Evolutionary conservation across 2,888 invertebrate genomes (phyloP).

Genomic region (Apotomis capreana): DNA sequence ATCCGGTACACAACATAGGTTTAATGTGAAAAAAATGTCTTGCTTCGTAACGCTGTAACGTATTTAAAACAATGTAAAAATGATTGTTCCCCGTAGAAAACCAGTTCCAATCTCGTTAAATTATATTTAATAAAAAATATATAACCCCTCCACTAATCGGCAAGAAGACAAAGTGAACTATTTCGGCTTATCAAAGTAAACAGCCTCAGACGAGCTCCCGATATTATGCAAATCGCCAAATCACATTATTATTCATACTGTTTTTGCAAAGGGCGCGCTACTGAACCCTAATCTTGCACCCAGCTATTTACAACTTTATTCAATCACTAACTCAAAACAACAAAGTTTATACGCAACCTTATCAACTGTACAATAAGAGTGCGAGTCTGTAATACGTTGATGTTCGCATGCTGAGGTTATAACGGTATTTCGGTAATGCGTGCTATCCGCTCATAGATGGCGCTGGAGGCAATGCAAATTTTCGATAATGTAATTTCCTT

Average conservation of each 20-base stretch:
- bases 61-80: no score
- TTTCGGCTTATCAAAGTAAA: constrained; percentile 74
- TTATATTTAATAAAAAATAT: neutral
- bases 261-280: constrained; percentile 77
- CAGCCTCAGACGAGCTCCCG: constrained; percentile 69
- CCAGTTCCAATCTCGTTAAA: neutral
- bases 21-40: no score
- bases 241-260: constrained; percentile 82
- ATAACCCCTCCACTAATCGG: constrained; percentile 15
- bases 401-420: constrained; percentile 38
- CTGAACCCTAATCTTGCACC: constrained; percentile 73
- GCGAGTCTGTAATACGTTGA: neutral
- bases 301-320: constrained; percentile 57
- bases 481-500: constrained; percentile 75
- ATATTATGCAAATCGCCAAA: constrained; percentile 73
- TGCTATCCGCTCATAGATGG: constrained; percentile 72
- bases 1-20: no score
- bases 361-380: constrained; percentile 1
- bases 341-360: constrained; percentile 53
- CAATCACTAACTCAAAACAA: constrained; percentile 45
- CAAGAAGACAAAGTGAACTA: constrained; percentile 57
- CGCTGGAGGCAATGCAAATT: constrained; percentile 80
- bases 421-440: constrained; percentile 56
- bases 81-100: no score
- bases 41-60: no score